phyloP scores from a whole-genome alignment of 1,140 invertebrate species.

The Zaprionus kolodkinae region DNA sequence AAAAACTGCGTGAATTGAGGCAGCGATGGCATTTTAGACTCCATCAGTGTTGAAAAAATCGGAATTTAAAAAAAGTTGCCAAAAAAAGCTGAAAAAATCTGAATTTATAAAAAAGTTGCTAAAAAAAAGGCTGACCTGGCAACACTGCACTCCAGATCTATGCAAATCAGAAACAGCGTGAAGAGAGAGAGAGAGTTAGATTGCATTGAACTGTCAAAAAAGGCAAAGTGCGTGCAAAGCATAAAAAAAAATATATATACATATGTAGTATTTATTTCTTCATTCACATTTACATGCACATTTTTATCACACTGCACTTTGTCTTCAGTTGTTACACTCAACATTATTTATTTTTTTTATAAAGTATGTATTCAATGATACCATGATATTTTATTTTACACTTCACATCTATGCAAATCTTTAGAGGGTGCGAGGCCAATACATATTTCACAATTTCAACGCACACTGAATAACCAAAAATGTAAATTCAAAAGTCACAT shows the following conservation, averaged over 20 bases:
- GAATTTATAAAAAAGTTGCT: no score
- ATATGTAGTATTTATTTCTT: background rate
- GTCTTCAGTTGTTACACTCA: background rate
- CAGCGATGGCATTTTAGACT: no score
- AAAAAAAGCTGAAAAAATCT: no score
- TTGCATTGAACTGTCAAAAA: no score
- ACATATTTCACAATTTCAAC: conserved; percentile 6
- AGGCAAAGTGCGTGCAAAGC: background rate
- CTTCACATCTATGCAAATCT: background rate
- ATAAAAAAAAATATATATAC: background rate
- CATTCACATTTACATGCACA: background rate
- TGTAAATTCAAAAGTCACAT: conserved; percentile 19
- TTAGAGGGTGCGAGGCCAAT: background rate
- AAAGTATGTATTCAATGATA: background rate
- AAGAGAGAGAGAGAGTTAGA: no score
- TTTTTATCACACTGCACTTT: no score
- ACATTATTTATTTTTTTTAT: background rate
- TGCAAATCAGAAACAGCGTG: no score
- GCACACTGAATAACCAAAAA: conserved; percentile 26
- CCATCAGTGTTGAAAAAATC: no score
- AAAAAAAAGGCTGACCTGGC: no score
- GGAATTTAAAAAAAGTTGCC: no score
- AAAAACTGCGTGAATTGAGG: no score
- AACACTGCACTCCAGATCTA: no score
- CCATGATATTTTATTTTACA: background rate